phyloP scores from a whole-genome alignment of 2,113 vertebrate genomes.

The Nanorana parkeri region DNA sequence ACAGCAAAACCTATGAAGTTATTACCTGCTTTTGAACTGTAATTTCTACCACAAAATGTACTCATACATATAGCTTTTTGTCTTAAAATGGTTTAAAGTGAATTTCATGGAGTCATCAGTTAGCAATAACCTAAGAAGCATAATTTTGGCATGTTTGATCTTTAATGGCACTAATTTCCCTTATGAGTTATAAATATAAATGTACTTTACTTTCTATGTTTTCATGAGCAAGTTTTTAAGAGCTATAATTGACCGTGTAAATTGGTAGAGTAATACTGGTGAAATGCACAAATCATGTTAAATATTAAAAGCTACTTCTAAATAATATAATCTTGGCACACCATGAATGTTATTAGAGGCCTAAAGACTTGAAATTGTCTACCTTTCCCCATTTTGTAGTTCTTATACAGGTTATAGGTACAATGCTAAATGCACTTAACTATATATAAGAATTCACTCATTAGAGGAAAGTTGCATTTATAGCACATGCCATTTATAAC shows the following conservation, averaged over 20 bases:
- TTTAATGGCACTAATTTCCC: constrained; percentile 42
- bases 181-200: constrained; percentile 49
- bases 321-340: constrained; percentile 46
- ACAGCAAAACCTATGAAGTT: too few relatives aligned
- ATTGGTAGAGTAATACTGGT: constrained; percentile 32
- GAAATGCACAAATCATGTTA: constrained; percentile 44
- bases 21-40: too few relatives aligned
- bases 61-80: neutral
- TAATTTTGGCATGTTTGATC: constrained; percentile 27
- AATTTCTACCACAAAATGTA: too few relatives aligned
- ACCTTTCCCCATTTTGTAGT: neutral
- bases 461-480: too few relatives aligned
- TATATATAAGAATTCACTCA: too few relatives aligned
- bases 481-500: too few relatives aligned
- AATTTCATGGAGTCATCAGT: constrained; percentile 22
- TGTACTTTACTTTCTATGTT: constrained; percentile 38
- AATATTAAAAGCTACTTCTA: constrained; percentile 46
- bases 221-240: constrained; percentile 47
- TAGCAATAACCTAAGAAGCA: constrained; percentile 27
- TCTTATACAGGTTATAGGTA: too few relatives aligned
- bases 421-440: too few relatives aligned
- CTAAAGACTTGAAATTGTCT: neutral
- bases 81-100: neutral
- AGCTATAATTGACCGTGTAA: constrained; percentile 49
- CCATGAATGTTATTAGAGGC: constrained; percentile 18